Conservation (phyloP, 2,888 invertebrate genomes). For the Drosophila lutescens region DNA sequence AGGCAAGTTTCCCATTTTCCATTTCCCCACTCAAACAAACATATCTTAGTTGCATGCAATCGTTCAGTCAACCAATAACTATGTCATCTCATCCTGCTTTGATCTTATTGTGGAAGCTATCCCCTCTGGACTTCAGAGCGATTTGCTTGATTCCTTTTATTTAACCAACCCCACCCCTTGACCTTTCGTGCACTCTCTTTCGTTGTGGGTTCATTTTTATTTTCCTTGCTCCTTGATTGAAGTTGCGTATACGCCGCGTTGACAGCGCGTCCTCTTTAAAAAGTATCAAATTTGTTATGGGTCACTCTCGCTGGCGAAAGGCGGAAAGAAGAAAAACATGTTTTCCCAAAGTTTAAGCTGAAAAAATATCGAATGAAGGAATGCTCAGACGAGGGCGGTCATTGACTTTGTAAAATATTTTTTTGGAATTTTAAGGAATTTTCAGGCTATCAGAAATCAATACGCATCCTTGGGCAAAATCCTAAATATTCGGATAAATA, state of each 20-base stretch:
- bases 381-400: conserved; percentile 39
- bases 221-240: conserved; percentile 19
- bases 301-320: conserved; percentile 8
- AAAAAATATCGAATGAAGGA: conserved; percentile 50
- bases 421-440: not conserved
- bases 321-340: not conserved
- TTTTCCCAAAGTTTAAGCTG: conserved; percentile 14
- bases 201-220: conserved; percentile 18
- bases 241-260: conserved; percentile 49
- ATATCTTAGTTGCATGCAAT: conserved; percentile 12
- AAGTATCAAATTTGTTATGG: conserved; percentile 60
- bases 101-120: conserved; percentile 49
- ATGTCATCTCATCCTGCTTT: conserved; percentile 31
- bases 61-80: conserved; percentile 10
- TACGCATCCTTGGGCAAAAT: not conserved
- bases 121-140: conserved; percentile 42
- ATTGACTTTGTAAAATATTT: conserved; percentile 32
- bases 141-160: conserved; percentile 19
- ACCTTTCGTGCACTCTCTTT: conserved; percentile 48
- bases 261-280: conserved; percentile 47
- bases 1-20: conserved; percentile 82
- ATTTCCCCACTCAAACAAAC: not conserved
- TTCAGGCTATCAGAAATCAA: not conserved
- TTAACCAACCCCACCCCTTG: conserved; percentile 12
- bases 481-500: not conserved